phyloP scores from a whole-genome alignment of 1,140 invertebrate species.

The Calephelis nemesis region DNA sequence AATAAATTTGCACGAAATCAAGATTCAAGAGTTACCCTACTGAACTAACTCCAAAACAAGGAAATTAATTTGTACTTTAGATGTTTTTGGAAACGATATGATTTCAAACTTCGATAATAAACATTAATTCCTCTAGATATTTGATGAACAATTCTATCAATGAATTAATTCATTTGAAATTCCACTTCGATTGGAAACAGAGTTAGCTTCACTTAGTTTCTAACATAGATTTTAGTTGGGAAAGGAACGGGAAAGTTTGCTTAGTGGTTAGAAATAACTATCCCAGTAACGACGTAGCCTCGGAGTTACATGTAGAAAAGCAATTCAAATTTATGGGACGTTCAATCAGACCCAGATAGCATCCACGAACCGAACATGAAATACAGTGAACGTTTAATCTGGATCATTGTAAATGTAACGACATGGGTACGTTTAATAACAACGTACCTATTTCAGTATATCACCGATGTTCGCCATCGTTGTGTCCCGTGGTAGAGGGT shows the following conservation, averaged over 20 bases:
- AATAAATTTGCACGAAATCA: too few species aligned
- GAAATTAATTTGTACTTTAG: too few species aligned
- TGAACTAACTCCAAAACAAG: too few species aligned
- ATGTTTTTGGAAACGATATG: too few species aligned
- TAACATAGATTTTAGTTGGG: conserved; percentile 12
- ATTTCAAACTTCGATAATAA: too few species aligned
- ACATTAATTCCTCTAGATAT: too few species aligned
- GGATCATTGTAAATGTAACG: not conserved
- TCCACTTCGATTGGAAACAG: not conserved
- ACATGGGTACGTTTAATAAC: too few species aligned
- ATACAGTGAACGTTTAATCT: not conserved
- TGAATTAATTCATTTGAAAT: not conserved
- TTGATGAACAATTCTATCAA: not conserved
- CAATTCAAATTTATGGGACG: conserved; percentile 21
- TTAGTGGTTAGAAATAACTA: conserved; percentile 12
- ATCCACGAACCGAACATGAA: conserved; percentile 13
- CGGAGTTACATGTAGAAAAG: conserved; percentile 23
- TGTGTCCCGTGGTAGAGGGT: too few species aligned
- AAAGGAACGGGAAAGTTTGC: conserved; percentile 12
- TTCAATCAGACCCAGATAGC: conserved; percentile 13
- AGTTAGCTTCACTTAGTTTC: conserved; percentile 4
- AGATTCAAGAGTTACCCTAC: too few species aligned
- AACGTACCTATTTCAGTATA: too few species aligned
- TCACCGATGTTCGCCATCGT: too few species aligned
- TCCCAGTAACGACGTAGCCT: conserved; percentile 1